Conservation (phyloP, 2,797 vertebrate genomes). For the Parotocinclus haroldoi region DNA sequence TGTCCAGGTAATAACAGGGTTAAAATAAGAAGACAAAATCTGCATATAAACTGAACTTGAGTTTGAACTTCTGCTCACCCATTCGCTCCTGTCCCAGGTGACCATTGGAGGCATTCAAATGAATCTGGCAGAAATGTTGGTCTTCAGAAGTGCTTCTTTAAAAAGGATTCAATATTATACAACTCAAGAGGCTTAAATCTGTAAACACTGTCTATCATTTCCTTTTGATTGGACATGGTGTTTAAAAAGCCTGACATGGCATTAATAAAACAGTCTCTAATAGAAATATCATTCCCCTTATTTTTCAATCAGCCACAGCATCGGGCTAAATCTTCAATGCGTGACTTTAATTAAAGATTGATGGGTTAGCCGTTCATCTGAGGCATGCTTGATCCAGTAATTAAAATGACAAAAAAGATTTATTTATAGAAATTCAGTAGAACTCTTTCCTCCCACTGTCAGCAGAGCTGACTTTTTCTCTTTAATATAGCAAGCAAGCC, state of each 20-base stretch:
- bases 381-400: constrained; percentile 74
- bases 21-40: no score
- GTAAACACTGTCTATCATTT: constrained; percentile 65
- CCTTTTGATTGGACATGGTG: constrained; percentile 71
- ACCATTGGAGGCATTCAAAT: neutral
- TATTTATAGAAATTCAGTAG: constrained; percentile 73
- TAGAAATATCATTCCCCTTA: constrained; percentile 81
- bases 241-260: constrained; percentile 73
- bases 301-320: constrained; percentile 78
- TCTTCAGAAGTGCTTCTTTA: no score
- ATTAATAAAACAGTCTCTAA: constrained; percentile 83
- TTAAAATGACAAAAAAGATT: constrained; percentile 80
- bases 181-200: constrained; percentile 43
- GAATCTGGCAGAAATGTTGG: constrained; percentile 1
- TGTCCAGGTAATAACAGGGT: no score
- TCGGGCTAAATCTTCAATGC: constrained; percentile 72
- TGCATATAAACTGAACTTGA: no score
- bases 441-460: constrained; percentile 70
- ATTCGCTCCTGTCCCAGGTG: no score
- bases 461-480: constrained; percentile 56
- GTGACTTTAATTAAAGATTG: constrained; percentile 83
- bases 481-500: constrained; percentile 59
- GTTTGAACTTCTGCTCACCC: no score
- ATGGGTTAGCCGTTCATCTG: constrained; percentile 71
- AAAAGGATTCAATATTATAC: constrained; percentile 28